phyloP scores from a whole-genome alignment of 2,888 invertebrate genomes.

The Hanleya hanleyi region DNA sequence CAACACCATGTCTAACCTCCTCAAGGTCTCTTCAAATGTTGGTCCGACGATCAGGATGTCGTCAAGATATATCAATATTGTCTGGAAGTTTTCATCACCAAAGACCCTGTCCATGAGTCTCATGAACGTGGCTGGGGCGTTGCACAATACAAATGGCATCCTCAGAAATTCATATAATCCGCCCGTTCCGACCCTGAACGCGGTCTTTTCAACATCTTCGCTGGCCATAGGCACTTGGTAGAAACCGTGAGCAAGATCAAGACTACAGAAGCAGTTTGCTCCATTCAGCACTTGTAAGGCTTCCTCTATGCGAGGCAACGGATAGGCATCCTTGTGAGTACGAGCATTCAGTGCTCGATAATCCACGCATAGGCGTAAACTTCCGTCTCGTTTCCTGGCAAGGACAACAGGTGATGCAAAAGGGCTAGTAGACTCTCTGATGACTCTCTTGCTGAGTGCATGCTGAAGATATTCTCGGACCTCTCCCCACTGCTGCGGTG shows the following conservation, averaged over 20 bases:
- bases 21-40: no score
- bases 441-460: slow-evolving; percentile 21
- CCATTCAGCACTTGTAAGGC: slow-evolving; percentile 38
- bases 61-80: slow-evolving; percentile 40
- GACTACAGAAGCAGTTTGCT: slow-evolving; percentile 38
- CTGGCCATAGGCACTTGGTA: slow-evolving; percentile 38
- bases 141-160: slow-evolving; percentile 42
- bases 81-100: slow-evolving; percentile 37
- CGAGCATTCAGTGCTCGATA: slow-evolving; percentile 46
- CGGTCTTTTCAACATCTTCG: slow-evolving; percentile 39
- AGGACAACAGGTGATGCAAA: slow-evolving; percentile 45
- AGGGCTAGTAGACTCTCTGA: slow-evolving; percentile 25
- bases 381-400: slow-evolving; percentile 37
- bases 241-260: slow-evolving; percentile 41
- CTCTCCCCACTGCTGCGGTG: slow-evolving; percentile 32
- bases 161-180: slow-evolving; percentile 33
- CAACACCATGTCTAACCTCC: slow-evolving; percentile 31
- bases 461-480: slow-evolving; percentile 26
- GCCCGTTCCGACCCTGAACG: slow-evolving; percentile 24
- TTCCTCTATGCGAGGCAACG: slow-evolving; percentile 53
- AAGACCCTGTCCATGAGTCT: slow-evolving; percentile 39
- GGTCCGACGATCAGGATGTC: slow-evolving; percentile 46
- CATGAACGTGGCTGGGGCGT: slow-evolving; percentile 41
- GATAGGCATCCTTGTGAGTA: slow-evolving; percentile 46
- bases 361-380: slow-evolving; percentile 45